Conservation (phyloP, 1,140 invertebrate genomes). For the Papilio glaucus region DNA sequence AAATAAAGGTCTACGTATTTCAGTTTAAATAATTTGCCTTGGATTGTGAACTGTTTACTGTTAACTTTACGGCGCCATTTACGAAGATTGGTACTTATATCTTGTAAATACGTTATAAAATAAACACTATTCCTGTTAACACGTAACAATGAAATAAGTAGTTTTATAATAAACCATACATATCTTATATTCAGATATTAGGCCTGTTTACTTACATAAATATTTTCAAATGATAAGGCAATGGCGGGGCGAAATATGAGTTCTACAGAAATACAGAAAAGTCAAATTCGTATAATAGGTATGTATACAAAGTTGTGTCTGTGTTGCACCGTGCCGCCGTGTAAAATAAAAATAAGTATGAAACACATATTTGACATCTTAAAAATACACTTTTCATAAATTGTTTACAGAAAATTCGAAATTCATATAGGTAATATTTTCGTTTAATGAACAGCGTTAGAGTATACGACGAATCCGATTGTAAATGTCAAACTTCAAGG, state of each 20-base stretch:
- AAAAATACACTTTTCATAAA: neutral
- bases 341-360: neutral
- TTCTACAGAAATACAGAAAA: too few species aligned
- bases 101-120: neutral
- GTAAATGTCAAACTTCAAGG: slow-evolving; percentile 30
- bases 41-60: neutral
- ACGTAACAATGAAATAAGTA: neutral
- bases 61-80: neutral
- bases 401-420: neutral
- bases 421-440: neutral
- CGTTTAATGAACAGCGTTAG: neutral
- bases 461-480: neutral
- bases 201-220: too few species aligned
- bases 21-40: neutral
- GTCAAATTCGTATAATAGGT: too few species aligned
- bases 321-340: too few species aligned
- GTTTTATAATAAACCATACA: too few species aligned
- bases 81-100: neutral
- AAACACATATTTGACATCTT: neutral
- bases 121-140: neutral
- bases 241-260: too few species aligned
- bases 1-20: neutral
- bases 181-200: too few species aligned
- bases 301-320: too few species aligned
- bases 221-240: too few species aligned